Conservation (phyloP, 2,113 vertebrate genomes). For the Cyphomyrus discorhynchus region DNA sequence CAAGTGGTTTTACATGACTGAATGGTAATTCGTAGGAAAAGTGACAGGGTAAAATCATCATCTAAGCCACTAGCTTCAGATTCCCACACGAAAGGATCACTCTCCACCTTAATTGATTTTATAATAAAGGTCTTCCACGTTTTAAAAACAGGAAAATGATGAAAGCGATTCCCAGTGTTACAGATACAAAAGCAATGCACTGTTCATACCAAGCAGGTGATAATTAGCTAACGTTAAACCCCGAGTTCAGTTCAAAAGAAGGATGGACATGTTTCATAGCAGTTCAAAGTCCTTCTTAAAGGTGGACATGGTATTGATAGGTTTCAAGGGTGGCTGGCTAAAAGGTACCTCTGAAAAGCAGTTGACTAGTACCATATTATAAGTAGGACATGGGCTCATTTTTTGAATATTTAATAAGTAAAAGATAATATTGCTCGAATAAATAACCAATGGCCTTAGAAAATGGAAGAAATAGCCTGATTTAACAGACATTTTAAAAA, state of each 20-base stretch:
- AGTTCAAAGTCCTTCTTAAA: conserved; percentile 50
- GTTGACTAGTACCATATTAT: background rate
- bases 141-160: background rate
- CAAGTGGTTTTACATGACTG: background rate
- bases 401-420: background rate
- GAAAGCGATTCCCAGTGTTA: background rate
- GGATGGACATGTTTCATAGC: conserved; percentile 40
- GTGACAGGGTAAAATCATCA: background rate
- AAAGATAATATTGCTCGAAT: background rate
- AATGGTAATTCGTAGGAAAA: background rate
- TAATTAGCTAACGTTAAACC: conserved; percentile 11
- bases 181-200: background rate
- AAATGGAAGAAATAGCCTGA: background rate
- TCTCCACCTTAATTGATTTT: background rate
- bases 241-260: conserved; percentile 52
- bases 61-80: background rate
- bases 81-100: background rate
- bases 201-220: background rate
- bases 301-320: conserved; percentile 36
- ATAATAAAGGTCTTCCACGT: background rate
- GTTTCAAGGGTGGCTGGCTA: conserved; percentile 31
- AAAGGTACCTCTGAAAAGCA: conserved; percentile 33
- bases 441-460: background rate
- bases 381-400: background rate
- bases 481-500: background rate